Conservation (phyloP, 53 echinoderm and acorn worm genomes). For the Arbacia lixula region DNA sequence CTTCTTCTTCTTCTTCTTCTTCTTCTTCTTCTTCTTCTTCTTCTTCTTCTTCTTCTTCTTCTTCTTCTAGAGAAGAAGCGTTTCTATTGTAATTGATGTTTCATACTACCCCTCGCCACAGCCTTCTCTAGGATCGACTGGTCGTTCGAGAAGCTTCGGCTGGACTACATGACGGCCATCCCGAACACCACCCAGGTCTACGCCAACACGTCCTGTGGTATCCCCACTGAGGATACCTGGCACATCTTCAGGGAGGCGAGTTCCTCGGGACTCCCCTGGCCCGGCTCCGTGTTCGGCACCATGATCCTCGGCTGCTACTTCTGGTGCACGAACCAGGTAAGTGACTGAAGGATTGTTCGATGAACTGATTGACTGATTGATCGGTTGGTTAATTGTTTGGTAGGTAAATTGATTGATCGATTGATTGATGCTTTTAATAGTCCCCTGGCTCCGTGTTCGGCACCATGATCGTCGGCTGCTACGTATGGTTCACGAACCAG, state of each 20-base stretch:
- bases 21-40: not conserved
- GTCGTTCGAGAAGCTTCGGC: slow-evolving; percentile 58
- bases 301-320: slow-evolving; percentile 72
- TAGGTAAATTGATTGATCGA: too few relatives aligned
- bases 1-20: not conserved
- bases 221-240: slow-evolving; percentile 75
- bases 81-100: too few relatives aligned
- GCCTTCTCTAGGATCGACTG: slow-evolving; percentile 68
- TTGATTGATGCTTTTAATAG: too few relatives aligned
- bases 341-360: too few relatives aligned
- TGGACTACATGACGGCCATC: slow-evolving; percentile 70
- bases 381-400: too few relatives aligned
- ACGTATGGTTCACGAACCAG: not conserved
- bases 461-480: not conserved
- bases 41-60: not conserved
- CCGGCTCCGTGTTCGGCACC: slow-evolving; percentile 77
- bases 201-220: slow-evolving; percentile 72
- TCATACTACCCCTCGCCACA: too few relatives aligned
- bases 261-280: slow-evolving; percentile 79
- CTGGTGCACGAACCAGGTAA: slow-evolving; percentile 87
- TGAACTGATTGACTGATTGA: too few relatives aligned
- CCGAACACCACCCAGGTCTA: slow-evolving; percentile 64
- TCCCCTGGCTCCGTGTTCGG: slow-evolving; percentile 2
- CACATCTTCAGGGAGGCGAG: slow-evolving; percentile 76
- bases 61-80: too few relatives aligned